Conservation (phyloP, 2,888 invertebrate genomes). For the Meiosimyza decipiens region DNA sequence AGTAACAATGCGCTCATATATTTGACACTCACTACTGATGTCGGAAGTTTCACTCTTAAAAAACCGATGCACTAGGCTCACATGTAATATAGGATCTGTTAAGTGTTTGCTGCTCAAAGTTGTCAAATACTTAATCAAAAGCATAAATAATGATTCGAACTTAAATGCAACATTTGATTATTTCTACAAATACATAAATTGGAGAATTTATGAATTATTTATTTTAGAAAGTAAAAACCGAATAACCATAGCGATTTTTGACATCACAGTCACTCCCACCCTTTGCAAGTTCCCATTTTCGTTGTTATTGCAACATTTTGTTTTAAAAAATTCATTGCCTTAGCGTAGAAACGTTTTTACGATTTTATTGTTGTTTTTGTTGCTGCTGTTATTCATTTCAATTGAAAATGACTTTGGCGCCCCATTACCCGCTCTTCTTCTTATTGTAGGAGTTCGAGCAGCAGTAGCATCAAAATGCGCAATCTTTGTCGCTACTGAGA, state of each 20-base stretch:
- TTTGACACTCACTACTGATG: not conserved
- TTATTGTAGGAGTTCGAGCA: too few species aligned
- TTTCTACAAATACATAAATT: too few species aligned
- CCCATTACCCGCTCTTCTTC: not conserved
- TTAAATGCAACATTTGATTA: too few species aligned
- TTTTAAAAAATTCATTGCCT: slow-evolving; percentile 27
- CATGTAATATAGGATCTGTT: too few species aligned
- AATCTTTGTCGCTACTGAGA: slow-evolving; percentile 14
- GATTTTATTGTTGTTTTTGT: not conserved
- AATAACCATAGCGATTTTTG: not conserved
- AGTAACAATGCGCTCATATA: not conserved
- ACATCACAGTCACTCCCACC: not conserved
- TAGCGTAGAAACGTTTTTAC: not conserved
- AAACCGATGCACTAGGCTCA: too few species aligned
- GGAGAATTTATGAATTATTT: too few species aligned
- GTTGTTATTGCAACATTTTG: slow-evolving; percentile 5
- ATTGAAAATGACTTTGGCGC: slow-evolving; percentile 17
- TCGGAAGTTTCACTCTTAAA: too few species aligned
- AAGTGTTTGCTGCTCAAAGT: too few species aligned
- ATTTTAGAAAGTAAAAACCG: not conserved
- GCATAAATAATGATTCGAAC: too few species aligned
- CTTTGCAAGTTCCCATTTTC: not conserved
- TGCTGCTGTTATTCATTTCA: slow-evolving; percentile 28
- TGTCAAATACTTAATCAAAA: too few species aligned
- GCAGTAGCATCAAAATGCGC: slow-evolving; percentile 6